Evolutionary conservation across 1,140 invertebrate species (phyloP).

Genomic region (Diorhabda carinulata): DNA sequence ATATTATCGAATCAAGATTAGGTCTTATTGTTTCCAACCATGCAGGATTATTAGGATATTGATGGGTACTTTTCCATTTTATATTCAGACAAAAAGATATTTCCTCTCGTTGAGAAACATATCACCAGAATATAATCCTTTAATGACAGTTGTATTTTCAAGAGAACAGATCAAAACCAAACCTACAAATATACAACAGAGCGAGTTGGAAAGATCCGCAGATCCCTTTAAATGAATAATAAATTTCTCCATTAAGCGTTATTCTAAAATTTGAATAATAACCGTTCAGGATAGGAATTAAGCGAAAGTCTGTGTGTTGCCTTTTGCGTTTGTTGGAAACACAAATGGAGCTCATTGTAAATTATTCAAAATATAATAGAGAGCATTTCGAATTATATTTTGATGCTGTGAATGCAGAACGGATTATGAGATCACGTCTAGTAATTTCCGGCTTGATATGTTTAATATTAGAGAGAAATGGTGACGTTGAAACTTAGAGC

Average conservation of each 20-base stretch:
- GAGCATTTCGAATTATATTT: conserved; percentile 21
- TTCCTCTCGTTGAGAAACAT: background rate
- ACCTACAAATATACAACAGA: background rate
- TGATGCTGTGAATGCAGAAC: conserved; percentile 17
- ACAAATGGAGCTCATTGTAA: conserved; percentile 14
- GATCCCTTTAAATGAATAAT: conserved; percentile 10
- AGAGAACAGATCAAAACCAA: background rate
- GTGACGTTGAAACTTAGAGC: background rate
- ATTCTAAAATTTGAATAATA: conserved; percentile 21
- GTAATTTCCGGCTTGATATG: conserved; percentile 21
- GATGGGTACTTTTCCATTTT: too few relatives aligned
- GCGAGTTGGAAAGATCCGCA: background rate
- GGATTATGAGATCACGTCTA: conserved; percentile 21
- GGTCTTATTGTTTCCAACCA: too few relatives aligned
- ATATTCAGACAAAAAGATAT: too few relatives aligned
- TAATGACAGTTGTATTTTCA: background rate
- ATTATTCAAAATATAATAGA: conserved; percentile 25
- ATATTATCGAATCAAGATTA: too few relatives aligned
- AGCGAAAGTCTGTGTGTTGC: conserved; percentile 7
- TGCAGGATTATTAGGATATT: too few relatives aligned
- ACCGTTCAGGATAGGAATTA: conserved; percentile 8
- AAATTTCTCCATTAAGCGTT: conserved; percentile 7
- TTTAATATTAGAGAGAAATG: conserved; percentile 16
- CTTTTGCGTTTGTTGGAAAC: conserved; percentile 12
- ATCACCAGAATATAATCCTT: background rate